Percentiles rank a stretch among this genome's conserved stretches.
Conservation (phyloP, 2,888 invertebrate genomes). For the Panzeria rudis region DNA sequence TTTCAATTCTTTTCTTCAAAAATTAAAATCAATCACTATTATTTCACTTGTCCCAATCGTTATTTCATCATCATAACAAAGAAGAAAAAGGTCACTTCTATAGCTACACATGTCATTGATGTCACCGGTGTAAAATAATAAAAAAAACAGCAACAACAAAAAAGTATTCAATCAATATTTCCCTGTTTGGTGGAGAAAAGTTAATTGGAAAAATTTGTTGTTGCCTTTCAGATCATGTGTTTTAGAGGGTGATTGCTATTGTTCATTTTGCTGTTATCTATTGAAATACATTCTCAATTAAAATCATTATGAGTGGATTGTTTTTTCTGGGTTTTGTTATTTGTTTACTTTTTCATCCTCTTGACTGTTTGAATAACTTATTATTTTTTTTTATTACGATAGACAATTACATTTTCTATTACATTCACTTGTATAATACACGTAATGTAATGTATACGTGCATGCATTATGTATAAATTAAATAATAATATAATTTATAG, state of each 20-base stretch:
- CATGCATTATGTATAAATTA: too few relatives aligned
- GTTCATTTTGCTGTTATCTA: slow-evolving; percentile 8
- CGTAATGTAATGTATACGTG: too few relatives aligned
- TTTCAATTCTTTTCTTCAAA: slow-evolving; percentile 16
- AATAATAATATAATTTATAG: too few relatives aligned
- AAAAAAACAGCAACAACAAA: not conserved
- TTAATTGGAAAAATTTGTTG: slow-evolving; percentile 64
- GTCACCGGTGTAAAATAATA: slow-evolving; percentile 56
- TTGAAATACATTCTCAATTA: slow-evolving; percentile 62
- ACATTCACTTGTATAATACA: too few relatives aligned
- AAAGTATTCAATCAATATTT: slow-evolving; percentile 68
- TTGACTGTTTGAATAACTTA: not conserved
- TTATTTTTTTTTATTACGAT: slow-evolving; percentile 6
- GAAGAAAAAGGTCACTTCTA: slow-evolving; percentile 1
- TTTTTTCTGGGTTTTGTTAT: not conserved
- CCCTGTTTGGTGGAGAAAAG: slow-evolving; percentile 48
- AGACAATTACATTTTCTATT: slow-evolving; percentile 24
- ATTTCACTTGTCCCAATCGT: slow-evolving; percentile 29
- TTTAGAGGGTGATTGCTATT: slow-evolving; percentile 34
- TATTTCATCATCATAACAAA: slow-evolving; percentile 7
- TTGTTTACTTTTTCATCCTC: not conserved
- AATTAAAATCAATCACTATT: slow-evolving; percentile 70
- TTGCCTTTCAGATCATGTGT: slow-evolving; percentile 37
- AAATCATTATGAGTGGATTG: slow-evolving; percentile 33
- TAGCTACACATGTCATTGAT: slow-evolving; percentile 56